phyloP scores from a whole-genome alignment of 2,113 vertebrate species.

The Pygoscelis antarcticus region DNA sequence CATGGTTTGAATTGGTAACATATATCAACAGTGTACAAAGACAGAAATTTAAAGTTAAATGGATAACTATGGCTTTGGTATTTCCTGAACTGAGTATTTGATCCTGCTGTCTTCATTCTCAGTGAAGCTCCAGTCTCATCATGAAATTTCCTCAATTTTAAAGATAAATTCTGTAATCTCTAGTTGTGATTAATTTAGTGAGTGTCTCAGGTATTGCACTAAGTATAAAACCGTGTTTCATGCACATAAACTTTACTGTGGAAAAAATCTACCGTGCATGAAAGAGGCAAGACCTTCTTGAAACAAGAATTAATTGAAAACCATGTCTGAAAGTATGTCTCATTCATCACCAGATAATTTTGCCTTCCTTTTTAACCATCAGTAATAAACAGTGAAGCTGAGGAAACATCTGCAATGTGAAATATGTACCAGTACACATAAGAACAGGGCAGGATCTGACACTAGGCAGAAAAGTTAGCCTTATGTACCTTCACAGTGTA shows the following conservation, averaged over 20 bases:
- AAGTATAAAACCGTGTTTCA: neutral
- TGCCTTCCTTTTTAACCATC: neutral
- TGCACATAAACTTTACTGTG: neutral
- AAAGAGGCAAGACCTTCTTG: neutral
- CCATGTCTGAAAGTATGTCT: neutral
- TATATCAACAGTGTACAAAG: neutral
- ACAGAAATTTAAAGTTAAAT: neutral
- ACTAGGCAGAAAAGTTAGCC: neutral
- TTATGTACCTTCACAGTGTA: neutral
- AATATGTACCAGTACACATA: neutral
- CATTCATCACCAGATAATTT: neutral
- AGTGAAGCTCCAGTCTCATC: neutral
- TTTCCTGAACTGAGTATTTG: neutral
- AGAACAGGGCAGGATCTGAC: neutral
- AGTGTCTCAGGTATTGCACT: neutral
- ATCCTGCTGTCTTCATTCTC: neutral
- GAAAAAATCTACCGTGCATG: neutral
- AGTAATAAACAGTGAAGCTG: neutral
- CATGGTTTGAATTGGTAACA: neutral
- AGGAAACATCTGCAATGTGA: neutral
- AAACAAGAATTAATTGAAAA: neutral
- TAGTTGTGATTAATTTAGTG: neutral
- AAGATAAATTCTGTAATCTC: neutral
- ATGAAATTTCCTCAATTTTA: neutral
- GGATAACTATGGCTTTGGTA: neutral